Conservation (phyloP, 2,888 invertebrate genomes). For the Himalopsyche anomala region DNA sequence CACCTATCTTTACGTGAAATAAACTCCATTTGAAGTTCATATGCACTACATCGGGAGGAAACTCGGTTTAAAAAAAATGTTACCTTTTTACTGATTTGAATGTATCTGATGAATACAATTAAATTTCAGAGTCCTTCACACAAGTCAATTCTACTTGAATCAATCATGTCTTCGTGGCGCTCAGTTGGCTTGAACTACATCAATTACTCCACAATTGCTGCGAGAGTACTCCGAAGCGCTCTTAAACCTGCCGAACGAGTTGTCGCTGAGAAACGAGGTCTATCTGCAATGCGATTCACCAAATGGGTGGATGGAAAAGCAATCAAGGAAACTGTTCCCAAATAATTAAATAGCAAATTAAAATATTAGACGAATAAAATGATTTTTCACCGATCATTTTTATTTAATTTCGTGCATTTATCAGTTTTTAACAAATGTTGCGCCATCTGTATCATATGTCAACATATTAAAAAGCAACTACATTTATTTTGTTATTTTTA, state of each 20-base stretch:
- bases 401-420: constrained; percentile 59
- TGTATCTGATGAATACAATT: neutral
- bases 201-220: constrained; percentile 96
- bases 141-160: neutral
- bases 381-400: constrained; percentile 70
- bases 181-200: constrained; percentile 85
- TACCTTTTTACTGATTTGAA: too few relatives aligned
- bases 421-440: too few relatives aligned
- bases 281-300: constrained; percentile 86
- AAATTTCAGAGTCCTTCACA: neutral
- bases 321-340: constrained; percentile 66
- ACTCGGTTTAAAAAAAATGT: too few relatives aligned
- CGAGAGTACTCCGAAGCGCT: constrained; percentile 86
- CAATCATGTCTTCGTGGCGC: constrained; percentile 64
- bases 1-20: too few relatives aligned
- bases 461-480: too few relatives aligned
- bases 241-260: constrained; percentile 85
- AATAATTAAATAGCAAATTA: constrained; percentile 8
- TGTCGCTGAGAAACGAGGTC: constrained; percentile 87
- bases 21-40: too few relatives aligned
- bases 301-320: constrained; percentile 94
- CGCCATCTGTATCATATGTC: too few relatives aligned
- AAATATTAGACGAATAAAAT: constrained; percentile 68
- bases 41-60: too few relatives aligned
- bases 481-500: too few relatives aligned